Percentiles rank a stretch among this genome's conserved stretches.
phyloP scores from a whole-genome alignment of 2,888 invertebrate species.

The Physocephala rufipes region DNA sequence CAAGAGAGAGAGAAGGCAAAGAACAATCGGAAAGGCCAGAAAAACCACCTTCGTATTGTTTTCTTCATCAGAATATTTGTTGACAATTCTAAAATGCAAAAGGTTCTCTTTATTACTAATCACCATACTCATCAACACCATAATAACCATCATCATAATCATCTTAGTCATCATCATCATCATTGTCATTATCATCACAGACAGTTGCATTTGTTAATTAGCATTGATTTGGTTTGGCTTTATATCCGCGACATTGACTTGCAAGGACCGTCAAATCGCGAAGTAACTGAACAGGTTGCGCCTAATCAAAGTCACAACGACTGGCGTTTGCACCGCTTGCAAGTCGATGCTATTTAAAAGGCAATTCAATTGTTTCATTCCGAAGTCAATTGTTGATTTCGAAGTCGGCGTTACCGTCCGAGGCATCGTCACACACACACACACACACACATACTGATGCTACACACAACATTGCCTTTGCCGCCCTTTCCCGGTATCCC shows the following conservation, averaged over 20 bases:
- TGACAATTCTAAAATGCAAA: too few relatives aligned
- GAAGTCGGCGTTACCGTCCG: conserved; percentile 23
- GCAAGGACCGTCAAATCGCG: not conserved
- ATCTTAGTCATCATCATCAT: too few relatives aligned
- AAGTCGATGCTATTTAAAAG: too few relatives aligned
- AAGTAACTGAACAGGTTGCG: conserved; percentile 46
- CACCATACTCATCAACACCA: too few relatives aligned
- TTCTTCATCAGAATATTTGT: not conserved
- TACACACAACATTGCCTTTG: too few relatives aligned
- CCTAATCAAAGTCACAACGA: conserved; percentile 54
- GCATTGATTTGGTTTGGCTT: conserved; percentile 3
- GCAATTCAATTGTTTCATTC: not conserved
- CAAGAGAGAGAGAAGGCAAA: not conserved
- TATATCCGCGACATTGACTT: not conserved
- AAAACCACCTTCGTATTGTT: not conserved
- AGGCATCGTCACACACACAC: too few relatives aligned
- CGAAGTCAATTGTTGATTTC: not conserved
- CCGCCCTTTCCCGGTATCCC: too few relatives aligned
- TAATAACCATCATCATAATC: not conserved
- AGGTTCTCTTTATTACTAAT: too few relatives aligned
- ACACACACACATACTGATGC: too few relatives aligned
- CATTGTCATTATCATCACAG: not conserved
- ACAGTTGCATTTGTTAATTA: conserved; percentile 10
- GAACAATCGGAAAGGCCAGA: not conserved
- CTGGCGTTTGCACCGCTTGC: too few relatives aligned